These are phyloP conservation scores for Tachuris rubrigastra DNA, from an alignment of 2,113 vertebrate genomes.

Conservation along the genomic window DNA sequence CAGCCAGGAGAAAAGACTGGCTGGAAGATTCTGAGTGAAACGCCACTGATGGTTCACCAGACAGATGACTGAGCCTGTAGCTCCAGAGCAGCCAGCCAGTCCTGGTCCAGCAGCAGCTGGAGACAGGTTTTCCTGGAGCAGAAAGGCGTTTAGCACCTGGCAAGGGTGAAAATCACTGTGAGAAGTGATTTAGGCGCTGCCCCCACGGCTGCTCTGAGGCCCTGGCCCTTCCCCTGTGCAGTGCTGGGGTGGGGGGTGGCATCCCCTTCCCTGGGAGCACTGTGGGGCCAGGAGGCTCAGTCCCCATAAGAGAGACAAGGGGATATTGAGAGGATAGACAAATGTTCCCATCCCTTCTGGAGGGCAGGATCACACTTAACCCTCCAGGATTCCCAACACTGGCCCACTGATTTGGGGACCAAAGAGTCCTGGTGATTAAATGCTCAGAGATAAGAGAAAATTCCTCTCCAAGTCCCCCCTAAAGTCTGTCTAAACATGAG, in stretches of 20 bases:
- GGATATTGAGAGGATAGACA: not conserved
- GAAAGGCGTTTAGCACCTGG: not conserved
- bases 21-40: not conserved
- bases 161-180: not conserved
- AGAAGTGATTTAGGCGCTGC: not conserved
- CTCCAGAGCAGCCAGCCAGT: not conserved
- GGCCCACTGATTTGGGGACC: not conserved
- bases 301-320: not conserved
- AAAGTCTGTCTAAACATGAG: not conserved
- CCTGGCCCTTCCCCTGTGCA: not conserved
- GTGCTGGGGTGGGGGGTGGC: rapidly evolving
- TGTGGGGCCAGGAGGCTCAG: not conserved
- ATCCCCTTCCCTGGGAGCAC: not conserved
- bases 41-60: not conserved
- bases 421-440: not conserved
- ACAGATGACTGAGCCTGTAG: rapidly evolving
- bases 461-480: not conserved
- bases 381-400: not conserved
- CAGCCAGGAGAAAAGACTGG: not conserved
- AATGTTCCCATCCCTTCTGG: not conserved
- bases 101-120: not conserved
- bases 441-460: not conserved
- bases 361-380: not conserved
- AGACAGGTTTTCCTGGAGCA: not conserved
- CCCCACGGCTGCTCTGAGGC: not conserved